A percentile compares a stretch with the other conserved stretches of the same genome.
phyloP scores from a whole-genome alignment of 2,797 vertebrate genomes.

The Chaetophractus vellerosus region DNA sequence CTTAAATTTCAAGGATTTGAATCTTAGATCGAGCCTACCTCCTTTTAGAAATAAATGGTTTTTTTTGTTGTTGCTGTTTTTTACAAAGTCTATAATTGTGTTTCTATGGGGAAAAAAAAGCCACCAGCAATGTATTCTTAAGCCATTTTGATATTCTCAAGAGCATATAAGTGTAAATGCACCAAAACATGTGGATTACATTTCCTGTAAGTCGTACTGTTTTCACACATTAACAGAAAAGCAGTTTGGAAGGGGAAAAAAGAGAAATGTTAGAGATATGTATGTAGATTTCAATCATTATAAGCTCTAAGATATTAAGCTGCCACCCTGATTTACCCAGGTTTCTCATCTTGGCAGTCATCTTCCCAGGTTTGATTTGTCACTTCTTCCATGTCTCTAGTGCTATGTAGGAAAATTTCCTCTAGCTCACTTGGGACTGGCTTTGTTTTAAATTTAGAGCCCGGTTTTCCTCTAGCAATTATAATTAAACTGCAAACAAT shows the following conservation, averaged over 20 bases:
- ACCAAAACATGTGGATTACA: slow-evolving; percentile 81
- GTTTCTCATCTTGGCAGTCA: neutral
- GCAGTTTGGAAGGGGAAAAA: slow-evolving; percentile 7
- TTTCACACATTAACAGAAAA: slow-evolving; percentile 84
- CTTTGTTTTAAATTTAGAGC: slow-evolving; percentile 47
- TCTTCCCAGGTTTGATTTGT: neutral
- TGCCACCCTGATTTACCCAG: neutral
- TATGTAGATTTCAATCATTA: slow-evolving; percentile 64
- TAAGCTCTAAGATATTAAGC: slow-evolving; percentile 19
- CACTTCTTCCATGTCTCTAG: neutral
- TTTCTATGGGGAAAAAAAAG: neutral
- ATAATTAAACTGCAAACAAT: slow-evolving; percentile 60
- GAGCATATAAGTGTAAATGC: slow-evolving; percentile 79
- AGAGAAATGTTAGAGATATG: slow-evolving; percentile 46
- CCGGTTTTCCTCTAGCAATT: neutral
- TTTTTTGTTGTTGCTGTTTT: too few species aligned
- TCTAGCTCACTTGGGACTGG: neutral
- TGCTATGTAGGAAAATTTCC: neutral
- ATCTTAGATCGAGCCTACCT: slow-evolving; percentile 15
- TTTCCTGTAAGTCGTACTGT: slow-evolving; percentile 69
- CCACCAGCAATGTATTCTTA: slow-evolving; percentile 46
- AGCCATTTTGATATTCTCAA: slow-evolving; percentile 74
- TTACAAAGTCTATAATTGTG: slow-evolving; percentile 42
- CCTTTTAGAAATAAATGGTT: slow-evolving; percentile 18
- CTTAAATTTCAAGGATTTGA: slow-evolving; percentile 67